Base-by-base conservation (phyloP, 2,797 vertebrate genomes). In the Anabacerthia variegaticeps region DNA sequence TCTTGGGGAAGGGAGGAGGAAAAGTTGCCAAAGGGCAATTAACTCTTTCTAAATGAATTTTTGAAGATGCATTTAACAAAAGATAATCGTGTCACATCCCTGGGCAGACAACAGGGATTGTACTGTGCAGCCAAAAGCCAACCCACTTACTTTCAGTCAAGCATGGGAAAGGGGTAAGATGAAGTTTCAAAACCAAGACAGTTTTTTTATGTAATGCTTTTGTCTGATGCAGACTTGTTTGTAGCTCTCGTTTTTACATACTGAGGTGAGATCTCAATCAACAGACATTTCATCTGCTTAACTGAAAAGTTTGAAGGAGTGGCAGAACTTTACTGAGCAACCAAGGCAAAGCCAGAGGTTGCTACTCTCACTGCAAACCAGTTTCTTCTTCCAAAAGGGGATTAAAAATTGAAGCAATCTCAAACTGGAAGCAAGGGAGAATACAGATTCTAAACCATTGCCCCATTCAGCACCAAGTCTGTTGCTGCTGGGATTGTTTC, bases 1-100 rank as follows among this genome's bases (percentile, higher is more conserved):
- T 97, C 97, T 96, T 96, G 61, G 86, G 90, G 74, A 93, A 89
- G 94, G 95, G 92, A 94, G 95, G 93, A 89, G 76, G 72, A 94
- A 91, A 66, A 91, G 85, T 95, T 93, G 77, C 72, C 93, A 97
- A 97, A 97, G 95, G 97, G 97, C 97, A 97, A 98, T 98, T 98
- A 98, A 98, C 94, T 98, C 97, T 98, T 99, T 98, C 95, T 94
- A 96, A 95, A 96, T 95, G 96, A 96, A 96, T 96, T 96, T 97
- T 91, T 95, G 94, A 92, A 91, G 92, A 67, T 83, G 87, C 91
- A 85, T 97, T 93, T 96, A 88, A 92, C 79, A 87, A 84, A 63
- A 76, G 92, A 84, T 89, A 83, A 73, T 69, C 52, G 3, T 88
- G 94, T 89, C 76, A 92, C 78, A 89, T 93, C 94, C 55, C 74